Evolutionary conservation across 1,140 invertebrate species (phyloP), one percentile per base, ranked within the genome.

Genomic region (Neodiprion fabricii): DNA sequence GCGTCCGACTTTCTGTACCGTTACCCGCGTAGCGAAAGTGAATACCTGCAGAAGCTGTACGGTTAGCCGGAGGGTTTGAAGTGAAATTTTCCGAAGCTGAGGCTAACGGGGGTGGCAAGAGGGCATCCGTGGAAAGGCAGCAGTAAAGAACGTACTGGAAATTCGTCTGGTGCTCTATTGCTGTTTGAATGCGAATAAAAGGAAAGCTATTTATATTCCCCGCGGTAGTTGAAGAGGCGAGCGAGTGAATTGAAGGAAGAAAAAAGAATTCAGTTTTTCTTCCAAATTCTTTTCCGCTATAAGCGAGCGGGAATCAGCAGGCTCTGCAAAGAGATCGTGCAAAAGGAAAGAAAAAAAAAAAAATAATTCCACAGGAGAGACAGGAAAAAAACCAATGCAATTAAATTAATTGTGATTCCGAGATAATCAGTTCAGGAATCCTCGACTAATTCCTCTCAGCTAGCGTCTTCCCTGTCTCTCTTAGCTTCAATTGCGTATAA

Each of bases 131-230:
- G 53, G 53, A 61, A 61, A 61, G n/a, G 53, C 28, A 40, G 53
- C 5, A 14, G 53, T 61, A 61, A 17, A 61, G 53, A 61, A 61
- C 53, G 9, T 61, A 61, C 53, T 61, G 53, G n/a, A 61, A 61
- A 61, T 61, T 61, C 53, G 53, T 61, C 53, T 61, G 53, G 53
- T 9, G 53, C 53, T 61, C 53, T 17, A 61, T 61, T 61, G 53
- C 53, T 61, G n/a, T 61, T 61, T 61, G 53, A 61, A 61, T 61
- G 53, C 5, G 53, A 17, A 61, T 61, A 61, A 61, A 61, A 61
- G 53, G 53, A 61, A 61, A 61, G 53, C 53, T 61, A 61, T 61
- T 61, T 61, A 61, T 61, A 61, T 61, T 61, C 53, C 53, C n/a
- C 53, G 28, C 28, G 28, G 28, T 40, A 40, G 28, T 40, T 40